Evolutionary conservation across 2,797 vertebrate species (phyloP).

Genomic region (Sebastes glaucus): DNA sequence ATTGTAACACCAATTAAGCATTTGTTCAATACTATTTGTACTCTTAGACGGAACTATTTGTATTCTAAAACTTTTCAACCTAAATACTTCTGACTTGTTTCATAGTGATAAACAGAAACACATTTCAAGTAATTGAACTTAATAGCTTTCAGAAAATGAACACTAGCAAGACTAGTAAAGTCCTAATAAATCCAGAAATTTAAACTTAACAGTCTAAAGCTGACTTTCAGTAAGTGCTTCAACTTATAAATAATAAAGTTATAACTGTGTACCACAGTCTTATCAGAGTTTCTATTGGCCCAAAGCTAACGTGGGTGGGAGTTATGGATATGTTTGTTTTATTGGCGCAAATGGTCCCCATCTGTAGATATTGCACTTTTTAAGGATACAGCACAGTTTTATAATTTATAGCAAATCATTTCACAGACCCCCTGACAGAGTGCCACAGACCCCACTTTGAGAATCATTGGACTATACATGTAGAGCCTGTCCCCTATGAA

Average conservation of each 20-base stretch:
- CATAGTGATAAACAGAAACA: not conserved
- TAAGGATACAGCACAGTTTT: not conserved
- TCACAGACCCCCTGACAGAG: not conserved
- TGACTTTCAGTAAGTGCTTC: not conserved
- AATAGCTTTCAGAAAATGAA: not conserved
- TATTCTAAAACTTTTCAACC: not conserved
- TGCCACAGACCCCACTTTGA: not conserved
- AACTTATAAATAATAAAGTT: not conserved
- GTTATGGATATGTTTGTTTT: not conserved
- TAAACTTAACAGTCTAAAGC: not conserved
- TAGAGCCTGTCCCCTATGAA: too few relatives aligned
- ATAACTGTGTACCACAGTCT: too few relatives aligned
- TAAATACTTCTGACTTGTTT: not conserved
- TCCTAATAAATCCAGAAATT: not conserved
- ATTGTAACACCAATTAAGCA: not conserved
- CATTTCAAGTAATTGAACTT: not conserved
- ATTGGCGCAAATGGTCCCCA: not conserved
- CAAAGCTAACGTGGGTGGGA: not conserved
- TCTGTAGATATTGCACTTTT: not conserved
- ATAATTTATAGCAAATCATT: not conserved
- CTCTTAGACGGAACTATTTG: not conserved
- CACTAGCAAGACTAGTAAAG: not conserved
- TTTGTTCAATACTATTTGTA: too few relatives aligned
- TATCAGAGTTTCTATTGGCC: not conserved
- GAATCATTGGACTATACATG: not conserved